Evolutionary conservation across 2,113 vertebrate species (phyloP).

Genomic region (Delphinapterus leucas): DNA sequence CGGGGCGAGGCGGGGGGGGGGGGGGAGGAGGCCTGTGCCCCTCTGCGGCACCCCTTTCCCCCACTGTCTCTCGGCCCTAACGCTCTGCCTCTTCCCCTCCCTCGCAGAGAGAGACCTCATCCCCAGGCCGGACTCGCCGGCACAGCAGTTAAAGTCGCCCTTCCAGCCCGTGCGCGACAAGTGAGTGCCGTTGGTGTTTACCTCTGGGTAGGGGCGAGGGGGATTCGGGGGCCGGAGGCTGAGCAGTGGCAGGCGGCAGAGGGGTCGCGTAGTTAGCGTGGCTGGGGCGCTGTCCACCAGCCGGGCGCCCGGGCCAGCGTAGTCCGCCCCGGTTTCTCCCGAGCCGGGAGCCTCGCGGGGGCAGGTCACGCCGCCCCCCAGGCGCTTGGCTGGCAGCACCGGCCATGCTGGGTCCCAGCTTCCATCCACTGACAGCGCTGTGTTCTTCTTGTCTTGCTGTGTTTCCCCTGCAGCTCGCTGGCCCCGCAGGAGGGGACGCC

Average conservation of each 20-base stretch:
- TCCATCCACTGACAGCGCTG: slow-evolving; percentile 58
- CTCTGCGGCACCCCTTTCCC: rapidly evolving
- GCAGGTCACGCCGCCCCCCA: background rate
- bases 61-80: background rate
- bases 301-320: rapidly evolving
- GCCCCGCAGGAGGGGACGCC: slow-evolving; percentile 94
- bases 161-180: slow-evolving; percentile 97
- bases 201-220: slow-evolving; percentile 16
- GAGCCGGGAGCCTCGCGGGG: background rate
- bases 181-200: slow-evolving; percentile 82
- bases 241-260: background rate
- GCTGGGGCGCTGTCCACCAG: rapidly evolving
- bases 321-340: background rate
- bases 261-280: rapidly evolving
- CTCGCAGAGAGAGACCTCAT: slow-evolving; percentile 91
- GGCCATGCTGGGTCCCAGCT: background rate
- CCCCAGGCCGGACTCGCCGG: slow-evolving; percentile 91
- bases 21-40: background rate
- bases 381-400: rapidly evolving
- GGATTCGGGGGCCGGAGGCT: too few relatives aligned
- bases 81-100: background rate
- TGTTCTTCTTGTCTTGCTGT: slow-evolving; percentile 61
- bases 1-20: too few relatives aligned
- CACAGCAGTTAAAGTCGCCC: slow-evolving; percentile 92
- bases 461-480: slow-evolving; percentile 89